Evolutionary conservation across 2,113 vertebrate species (phyloP).

Genomic region (Scartelaos histophorus): DNA sequence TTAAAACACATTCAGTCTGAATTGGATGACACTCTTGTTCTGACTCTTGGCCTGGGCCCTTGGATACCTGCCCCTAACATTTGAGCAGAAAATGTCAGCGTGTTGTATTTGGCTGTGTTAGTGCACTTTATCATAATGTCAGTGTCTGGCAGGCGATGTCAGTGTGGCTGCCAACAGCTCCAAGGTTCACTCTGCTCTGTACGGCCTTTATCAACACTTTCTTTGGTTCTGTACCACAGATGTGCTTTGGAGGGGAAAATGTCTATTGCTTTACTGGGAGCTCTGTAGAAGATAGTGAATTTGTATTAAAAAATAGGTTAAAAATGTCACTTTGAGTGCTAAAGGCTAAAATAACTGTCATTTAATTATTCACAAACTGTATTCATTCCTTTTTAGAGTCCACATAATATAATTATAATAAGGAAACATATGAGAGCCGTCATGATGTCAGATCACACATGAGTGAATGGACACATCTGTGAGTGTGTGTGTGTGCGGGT

Average conservation of each 20-base stretch:
- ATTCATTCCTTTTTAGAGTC: neutral
- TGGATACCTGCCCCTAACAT: conserved; percentile 13
- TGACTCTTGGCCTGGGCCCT: conserved; percentile 6
- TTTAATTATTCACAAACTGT: neutral
- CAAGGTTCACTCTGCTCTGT: conserved; percentile 16
- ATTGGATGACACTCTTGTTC: neutral
- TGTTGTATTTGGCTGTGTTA: conserved; percentile 31
- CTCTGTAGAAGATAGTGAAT: neutral
- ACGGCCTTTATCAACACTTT: conserved; percentile 9
- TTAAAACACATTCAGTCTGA: neutral
- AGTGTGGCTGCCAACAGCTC: conserved; percentile 30
- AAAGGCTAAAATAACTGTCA: neutral
- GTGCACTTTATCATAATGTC: conserved; percentile 27
- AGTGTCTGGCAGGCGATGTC: conserved; percentile 26
- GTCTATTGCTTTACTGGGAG: neutral
- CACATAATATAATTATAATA: neutral
- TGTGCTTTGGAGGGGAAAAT: neutral
- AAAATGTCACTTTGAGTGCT: neutral
- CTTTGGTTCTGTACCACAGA: neutral
- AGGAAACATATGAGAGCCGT: neutral
- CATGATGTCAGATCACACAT: neutral
- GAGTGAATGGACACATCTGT: neutral
- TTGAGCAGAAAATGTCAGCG: conserved; percentile 8
- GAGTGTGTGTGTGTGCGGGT: neutral
- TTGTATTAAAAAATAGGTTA: neutral